These are phyloP conservation scores for Scaeva pyrastri DNA, from an alignment of 2,888 invertebrate species.

Conservation along the genomic window DNA sequence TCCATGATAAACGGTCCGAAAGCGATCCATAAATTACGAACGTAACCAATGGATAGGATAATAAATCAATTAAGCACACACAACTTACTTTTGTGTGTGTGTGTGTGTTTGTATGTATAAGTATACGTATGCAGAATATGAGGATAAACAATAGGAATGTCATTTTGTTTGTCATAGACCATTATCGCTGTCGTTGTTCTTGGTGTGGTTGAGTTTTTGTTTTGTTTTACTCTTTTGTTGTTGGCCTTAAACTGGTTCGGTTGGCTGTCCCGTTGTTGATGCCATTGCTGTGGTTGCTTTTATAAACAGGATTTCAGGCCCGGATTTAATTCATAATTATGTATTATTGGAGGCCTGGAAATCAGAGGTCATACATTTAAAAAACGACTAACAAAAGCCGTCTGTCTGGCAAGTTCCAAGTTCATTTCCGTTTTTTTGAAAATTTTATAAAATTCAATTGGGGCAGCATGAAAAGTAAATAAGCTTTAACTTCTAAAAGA, in stretches of 20 bases:
- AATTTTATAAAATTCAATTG: too few species aligned
- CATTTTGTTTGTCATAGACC: slow-evolving; percentile 69
- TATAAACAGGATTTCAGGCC: background rate
- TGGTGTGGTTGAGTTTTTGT: slow-evolving; percentile 36
- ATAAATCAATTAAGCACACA: slow-evolving; percentile 72
- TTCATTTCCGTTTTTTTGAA: too few species aligned
- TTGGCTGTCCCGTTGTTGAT: background rate
- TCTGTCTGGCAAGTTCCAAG: too few species aligned
- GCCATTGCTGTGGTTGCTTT: background rate
- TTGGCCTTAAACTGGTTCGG: slow-evolving; percentile 22
- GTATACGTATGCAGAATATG: too few species aligned
- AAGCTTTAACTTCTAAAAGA: too few species aligned
- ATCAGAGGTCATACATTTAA: too few species aligned
- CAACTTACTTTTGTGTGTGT: slow-evolving; percentile 13
- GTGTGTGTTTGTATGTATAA: background rate
- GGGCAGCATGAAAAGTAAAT: too few species aligned
- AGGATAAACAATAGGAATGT: slow-evolving; percentile 66
- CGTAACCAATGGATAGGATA: slow-evolving; percentile 68
- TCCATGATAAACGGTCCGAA: slow-evolving; percentile 53
- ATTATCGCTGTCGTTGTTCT: slow-evolving; percentile 67
- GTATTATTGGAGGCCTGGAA: too few species aligned
- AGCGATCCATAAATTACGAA: slow-evolving; percentile 72
- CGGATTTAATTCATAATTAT: background rate
- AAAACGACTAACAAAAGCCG: too few species aligned
- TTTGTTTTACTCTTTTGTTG: background rate